A percentile compares a stretch with the other conserved stretches of the same genome.
Evolutionary conservation across 2,888 invertebrate species (phyloP).

Genomic region (Plagodis dolabraria): DNA sequence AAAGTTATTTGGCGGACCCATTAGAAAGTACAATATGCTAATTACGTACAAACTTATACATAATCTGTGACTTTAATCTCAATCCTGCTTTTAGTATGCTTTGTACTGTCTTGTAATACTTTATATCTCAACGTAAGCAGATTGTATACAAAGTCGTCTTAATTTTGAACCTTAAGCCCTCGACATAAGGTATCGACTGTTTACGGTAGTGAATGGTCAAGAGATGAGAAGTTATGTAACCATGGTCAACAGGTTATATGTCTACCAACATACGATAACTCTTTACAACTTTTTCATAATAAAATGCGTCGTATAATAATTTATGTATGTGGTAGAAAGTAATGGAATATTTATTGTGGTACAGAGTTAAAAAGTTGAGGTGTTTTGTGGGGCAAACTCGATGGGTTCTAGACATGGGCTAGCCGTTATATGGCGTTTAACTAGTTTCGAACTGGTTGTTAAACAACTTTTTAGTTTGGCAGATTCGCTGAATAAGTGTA

Average conservation of each 20-base stretch:
- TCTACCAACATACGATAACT: background rate
- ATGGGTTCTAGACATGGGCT: slow-evolving; percentile 20
- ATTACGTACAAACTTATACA: too few relatives aligned
- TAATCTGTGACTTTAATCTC: background rate
- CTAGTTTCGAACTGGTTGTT: slow-evolving; percentile 15
- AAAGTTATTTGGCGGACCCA: too few relatives aligned
- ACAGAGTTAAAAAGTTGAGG: background rate
- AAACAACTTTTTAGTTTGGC: slow-evolving; percentile 8
- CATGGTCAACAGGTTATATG: slow-evolving; percentile 17
- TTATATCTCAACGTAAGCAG: slow-evolving; percentile 3
- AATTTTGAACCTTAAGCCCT: slow-evolving; percentile 11
- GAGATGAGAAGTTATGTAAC: slow-evolving; percentile 21
- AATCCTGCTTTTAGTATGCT: slow-evolving; percentile 3
- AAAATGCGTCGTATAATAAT: background rate
- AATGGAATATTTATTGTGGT: background rate
- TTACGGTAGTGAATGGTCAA: slow-evolving; percentile 10
- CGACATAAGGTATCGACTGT: slow-evolving; percentile 10
- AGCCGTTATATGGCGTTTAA: slow-evolving; percentile 21
- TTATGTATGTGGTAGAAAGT: background rate
- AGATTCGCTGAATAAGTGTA: slow-evolving; percentile 3
- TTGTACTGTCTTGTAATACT: background rate
- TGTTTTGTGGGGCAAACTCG: background rate
- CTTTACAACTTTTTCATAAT: slow-evolving; percentile 3
- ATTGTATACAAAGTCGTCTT: background rate
- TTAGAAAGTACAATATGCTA: too few relatives aligned